A percentile compares a stretch with the other conserved stretches of the same genome.
Evolutionary conservation across 2,888 invertebrate genomes (phyloP).

Genomic region (Bedellia somnulentella): DNA sequence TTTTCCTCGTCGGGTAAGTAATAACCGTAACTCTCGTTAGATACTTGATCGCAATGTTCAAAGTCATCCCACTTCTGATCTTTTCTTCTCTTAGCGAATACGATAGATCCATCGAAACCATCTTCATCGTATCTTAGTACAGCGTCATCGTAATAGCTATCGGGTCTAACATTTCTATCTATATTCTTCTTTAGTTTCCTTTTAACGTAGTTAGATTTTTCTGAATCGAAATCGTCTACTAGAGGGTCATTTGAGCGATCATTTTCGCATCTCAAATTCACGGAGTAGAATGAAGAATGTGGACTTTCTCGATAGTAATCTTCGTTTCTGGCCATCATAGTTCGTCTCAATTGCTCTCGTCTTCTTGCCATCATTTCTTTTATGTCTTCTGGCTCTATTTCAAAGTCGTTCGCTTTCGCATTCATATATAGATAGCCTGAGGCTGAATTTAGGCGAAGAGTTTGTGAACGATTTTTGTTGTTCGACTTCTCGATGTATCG

Average conservation of each 20-base stretch:
- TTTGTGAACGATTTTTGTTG: constrained; percentile 35
- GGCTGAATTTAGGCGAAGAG: constrained; percentile 46
- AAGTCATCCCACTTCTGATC: constrained; percentile 39
- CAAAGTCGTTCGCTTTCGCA: constrained; percentile 47
- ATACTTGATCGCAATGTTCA: constrained; percentile 25
- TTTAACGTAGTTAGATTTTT: constrained; percentile 46
- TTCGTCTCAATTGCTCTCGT: constrained; percentile 38
- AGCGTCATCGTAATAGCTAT: constrained; percentile 51
- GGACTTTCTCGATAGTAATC: constrained; percentile 37
- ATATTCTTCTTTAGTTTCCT: constrained; percentile 50
- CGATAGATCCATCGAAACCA: constrained; percentile 47
- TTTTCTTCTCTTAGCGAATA: constrained; percentile 53
- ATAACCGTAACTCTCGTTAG: constrained; percentile 50
- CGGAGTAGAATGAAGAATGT: constrained; percentile 38
- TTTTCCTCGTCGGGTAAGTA: constrained; percentile 40
- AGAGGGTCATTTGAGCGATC: constrained; percentile 38
- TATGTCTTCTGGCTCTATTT: constrained; percentile 47
- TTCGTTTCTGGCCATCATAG: constrained; percentile 37
- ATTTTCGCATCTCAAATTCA: constrained; percentile 37
- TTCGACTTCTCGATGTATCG: constrained; percentile 46
- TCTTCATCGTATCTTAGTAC: constrained; percentile 50
- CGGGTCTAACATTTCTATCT: constrained; percentile 34
- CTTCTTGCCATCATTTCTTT: constrained; percentile 45
- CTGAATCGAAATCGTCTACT: constrained; percentile 50
- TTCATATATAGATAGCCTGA: constrained; percentile 56